Evolutionary conservation across 2,797 vertebrate genomes (phyloP).

Genomic region (Ibycter americanus): DNA sequence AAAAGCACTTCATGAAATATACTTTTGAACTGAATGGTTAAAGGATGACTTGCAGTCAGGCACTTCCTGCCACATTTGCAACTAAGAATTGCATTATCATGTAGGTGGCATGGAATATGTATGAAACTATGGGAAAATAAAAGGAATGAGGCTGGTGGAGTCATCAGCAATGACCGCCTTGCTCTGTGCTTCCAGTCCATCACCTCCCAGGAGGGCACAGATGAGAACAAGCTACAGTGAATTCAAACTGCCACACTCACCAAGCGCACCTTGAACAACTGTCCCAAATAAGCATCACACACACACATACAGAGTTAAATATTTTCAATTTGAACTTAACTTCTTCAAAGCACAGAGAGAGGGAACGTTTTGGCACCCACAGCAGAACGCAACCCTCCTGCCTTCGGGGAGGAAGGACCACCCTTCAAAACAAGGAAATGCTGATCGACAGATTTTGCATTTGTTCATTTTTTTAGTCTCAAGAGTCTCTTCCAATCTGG

Average conservation of each 20-base stretch:
- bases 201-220: fast-evolving
- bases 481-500: background rate
- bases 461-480: background rate
- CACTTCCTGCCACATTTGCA: background rate
- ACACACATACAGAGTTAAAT: background rate
- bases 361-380: fast-evolving
- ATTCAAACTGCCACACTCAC: background rate
- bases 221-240: background rate
- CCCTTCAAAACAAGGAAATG: background rate
- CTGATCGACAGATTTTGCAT: background rate
- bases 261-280: background rate
- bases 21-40: background rate
- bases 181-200: background rate
- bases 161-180: background rate
- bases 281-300: background rate
- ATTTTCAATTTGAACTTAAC: background rate
- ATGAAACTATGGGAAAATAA: background rate
- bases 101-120: background rate
- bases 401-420: background rate
- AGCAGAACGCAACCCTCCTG: background rate
- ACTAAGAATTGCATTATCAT: background rate
- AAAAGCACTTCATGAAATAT: background rate
- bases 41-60: background rate
- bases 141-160: background rate
- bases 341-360: background rate